phyloP scores from a whole-genome alignment of 2,888 invertebrate genomes.

The Pogonocherus hispidulus region DNA sequence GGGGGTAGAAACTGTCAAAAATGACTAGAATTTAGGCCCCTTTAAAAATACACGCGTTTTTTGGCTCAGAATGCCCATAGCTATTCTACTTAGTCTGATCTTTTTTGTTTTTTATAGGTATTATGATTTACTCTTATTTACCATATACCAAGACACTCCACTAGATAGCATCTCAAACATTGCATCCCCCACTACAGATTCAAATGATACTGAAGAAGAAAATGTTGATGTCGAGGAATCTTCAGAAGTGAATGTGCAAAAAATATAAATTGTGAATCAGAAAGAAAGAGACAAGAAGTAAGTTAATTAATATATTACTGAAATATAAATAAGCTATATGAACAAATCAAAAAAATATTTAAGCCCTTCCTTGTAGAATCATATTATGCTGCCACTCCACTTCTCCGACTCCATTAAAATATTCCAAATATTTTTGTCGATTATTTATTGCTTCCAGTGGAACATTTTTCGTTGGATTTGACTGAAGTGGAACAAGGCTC shows the following conservation, averaged over 20 bases:
- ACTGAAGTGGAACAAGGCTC: background rate
- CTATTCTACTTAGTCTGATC: no score
- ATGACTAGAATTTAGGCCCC: no score
- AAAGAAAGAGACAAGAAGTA: background rate
- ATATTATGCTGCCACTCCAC: constrained; percentile 34
- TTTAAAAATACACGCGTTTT: no score
- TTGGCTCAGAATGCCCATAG: no score
- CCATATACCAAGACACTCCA: constrained; percentile 28
- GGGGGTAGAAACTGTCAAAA: no score
- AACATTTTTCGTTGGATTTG: constrained; percentile 2
- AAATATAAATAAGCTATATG: background rate
- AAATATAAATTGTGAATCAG: background rate
- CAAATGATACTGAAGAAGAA: constrained; percentile 17
- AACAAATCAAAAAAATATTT: constrained; percentile 1
- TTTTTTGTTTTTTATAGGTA: constrained; percentile 24
- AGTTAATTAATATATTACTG: background rate
- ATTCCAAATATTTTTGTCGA: constrained; percentile 31
- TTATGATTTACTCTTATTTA: constrained; percentile 31
- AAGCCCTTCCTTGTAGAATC: constrained; percentile 8
- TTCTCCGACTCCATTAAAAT: constrained; percentile 34
- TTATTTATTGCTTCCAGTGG: constrained; percentile 4
- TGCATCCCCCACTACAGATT: constrained; percentile 19
- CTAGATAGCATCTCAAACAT: constrained; percentile 25
- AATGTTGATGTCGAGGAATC: background rate
- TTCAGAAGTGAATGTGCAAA: background rate